Conservation (phyloP, 2,113 vertebrate genomes). For the Phalacrocorax aristotelis region DNA sequence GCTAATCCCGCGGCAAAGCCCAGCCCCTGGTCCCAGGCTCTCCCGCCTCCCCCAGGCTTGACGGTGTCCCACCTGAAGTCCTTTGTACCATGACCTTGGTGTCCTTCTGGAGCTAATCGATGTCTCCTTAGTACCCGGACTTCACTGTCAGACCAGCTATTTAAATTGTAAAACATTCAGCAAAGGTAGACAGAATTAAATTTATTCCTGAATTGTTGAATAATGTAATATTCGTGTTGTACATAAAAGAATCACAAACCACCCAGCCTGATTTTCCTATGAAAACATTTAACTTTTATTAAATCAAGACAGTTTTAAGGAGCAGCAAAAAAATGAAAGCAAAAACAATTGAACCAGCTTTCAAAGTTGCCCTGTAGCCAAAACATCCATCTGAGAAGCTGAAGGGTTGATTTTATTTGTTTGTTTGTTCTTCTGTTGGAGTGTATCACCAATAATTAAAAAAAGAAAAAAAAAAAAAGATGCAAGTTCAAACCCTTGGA, state of each 20-base stretch:
- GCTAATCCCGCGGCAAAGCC: background rate
- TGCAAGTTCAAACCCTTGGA: background rate
- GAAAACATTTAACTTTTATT: constrained; percentile 67
- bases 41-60: background rate
- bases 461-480: background rate
- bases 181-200: background rate
- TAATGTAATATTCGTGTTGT: constrained; percentile 50
- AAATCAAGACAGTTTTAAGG: constrained; percentile 61
- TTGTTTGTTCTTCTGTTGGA: constrained; percentile 43
- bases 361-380: constrained; percentile 52
- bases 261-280: constrained; percentile 42
- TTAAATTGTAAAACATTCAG: background rate
- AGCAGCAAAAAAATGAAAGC: background rate
- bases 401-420: constrained; percentile 43
- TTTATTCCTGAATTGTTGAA: constrained; percentile 55
- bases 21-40: background rate
- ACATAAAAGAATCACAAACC: constrained; percentile 59
- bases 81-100: background rate
- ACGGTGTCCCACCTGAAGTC: background rate
- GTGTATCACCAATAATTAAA: constrained; percentile 39
- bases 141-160: background rate
- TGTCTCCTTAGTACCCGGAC: background rate
- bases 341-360: constrained; percentile 18
- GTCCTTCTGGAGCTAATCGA: background rate
- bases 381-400: constrained; percentile 38